These are phyloP conservation scores for Crotalus horridus DNA, from an alignment of 2,113 vertebrate genomes.

Conservation along the genomic window DNA sequence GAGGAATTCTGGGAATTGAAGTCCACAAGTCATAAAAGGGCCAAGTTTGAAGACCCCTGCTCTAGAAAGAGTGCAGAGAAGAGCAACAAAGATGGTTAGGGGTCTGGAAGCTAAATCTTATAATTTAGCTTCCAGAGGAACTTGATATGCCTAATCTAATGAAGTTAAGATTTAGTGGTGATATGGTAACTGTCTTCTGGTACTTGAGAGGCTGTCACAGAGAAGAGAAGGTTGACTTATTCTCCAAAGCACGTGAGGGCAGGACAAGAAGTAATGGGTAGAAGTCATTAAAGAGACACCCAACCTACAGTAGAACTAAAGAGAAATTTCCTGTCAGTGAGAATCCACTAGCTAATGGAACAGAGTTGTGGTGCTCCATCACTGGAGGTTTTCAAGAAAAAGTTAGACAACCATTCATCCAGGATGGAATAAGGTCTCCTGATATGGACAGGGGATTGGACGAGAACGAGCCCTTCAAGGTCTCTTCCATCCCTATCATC, in stretches of 20 bases:
- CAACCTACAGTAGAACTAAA: background rate
- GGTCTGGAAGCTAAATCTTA: background rate
- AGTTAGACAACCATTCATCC: background rate
- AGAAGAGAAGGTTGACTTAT: background rate
- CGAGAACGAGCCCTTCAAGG: background rate
- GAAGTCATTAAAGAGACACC: background rate
- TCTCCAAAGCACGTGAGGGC: background rate
- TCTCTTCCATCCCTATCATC: background rate
- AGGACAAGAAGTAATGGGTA: background rate
- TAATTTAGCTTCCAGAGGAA: too few relatives aligned
- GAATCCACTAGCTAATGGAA: too few relatives aligned
- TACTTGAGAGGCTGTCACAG: too few relatives aligned
- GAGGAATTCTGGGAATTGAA: too few relatives aligned
- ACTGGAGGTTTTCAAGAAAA: background rate
- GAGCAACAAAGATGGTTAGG: background rate
- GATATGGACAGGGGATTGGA: background rate
- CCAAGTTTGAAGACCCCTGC: too few relatives aligned
- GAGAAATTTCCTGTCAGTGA: background rate
- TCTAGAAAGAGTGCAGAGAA: background rate
- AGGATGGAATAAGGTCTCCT: background rate
- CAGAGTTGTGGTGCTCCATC: background rate
- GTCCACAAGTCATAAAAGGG: too few relatives aligned
- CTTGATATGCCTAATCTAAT: background rate
- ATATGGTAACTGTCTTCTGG: background rate
- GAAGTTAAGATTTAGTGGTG: background rate